Evolutionary conservation across 2,113 vertebrate species (phyloP), one percentile per base, ranked within the genome.

Genomic region (Urocitellus parryii): DNA sequence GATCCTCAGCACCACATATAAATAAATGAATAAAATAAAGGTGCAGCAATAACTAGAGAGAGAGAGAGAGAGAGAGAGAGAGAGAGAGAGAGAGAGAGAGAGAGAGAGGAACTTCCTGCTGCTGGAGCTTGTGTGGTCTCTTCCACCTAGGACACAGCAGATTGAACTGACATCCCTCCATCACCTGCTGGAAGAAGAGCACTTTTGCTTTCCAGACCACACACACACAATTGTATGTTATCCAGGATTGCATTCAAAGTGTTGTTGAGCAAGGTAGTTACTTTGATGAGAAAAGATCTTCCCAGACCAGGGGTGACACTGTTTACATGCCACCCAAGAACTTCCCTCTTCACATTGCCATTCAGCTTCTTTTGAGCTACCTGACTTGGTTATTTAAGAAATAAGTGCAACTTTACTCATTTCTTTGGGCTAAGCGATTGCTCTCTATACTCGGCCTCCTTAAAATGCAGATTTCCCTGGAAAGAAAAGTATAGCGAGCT

Each of bases 381-480:
- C 58, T 80, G 65, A 73, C 51, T 45, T 83, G 88, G 34, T 37
- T 95, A 68, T 37, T 90, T n/a, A 86, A 88, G 61, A 88, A 81
- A 48, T 77, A 74, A 65, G 18, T 91, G 42, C 76, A 70, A 39
- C 84, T 84, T 91, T 90, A 84, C 80, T 94, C 53, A 78, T 86
- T 96, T 80, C 48, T 76, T 87, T 45, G 42, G n/a, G 73, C 80
- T 83, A 96, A 94, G 72, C 51, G 82, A 76, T 83, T 91, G 48
- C 39, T 76, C 63, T 92, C 63, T 53, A 32, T 68, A 72, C 61
- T 61, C 86, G 42, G n/a, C n/a, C 67, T 90, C 92, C 88, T 97
- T 95, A 93, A 95, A 95, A 84, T 68, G 58, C 22, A 80, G 82
- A n/a, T 63, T 87, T 56, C 73, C 37, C 76, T 27, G 82, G 77